Evolutionary conservation across 2,113 vertebrate genomes (phyloP), one percentile per base, ranked within the genome.

Genomic region (Oryctolagus cuniculus): DNA sequence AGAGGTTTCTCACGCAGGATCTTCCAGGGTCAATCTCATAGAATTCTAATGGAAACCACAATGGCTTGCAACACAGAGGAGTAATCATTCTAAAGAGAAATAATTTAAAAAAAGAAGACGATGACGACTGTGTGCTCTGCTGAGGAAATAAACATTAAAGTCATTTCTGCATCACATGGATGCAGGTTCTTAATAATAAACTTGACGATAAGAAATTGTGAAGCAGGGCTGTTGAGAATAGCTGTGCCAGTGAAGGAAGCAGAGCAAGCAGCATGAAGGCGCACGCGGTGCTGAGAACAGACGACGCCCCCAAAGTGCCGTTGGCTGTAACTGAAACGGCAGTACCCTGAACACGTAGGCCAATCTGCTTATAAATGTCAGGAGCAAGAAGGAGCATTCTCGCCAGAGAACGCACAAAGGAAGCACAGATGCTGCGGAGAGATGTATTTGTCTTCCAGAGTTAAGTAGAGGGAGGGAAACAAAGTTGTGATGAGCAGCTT

Each of bases 121-220:
- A 5, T 5, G 1, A 74, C 66, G 34, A 24, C 73, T 75, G 24
- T 29, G 36, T 69, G 24, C 6, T 87, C 90, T 94, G 63, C 34
- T 21, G 19, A 74, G 31, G 73, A 87, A 82, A 74, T 34, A 73
- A 87, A 73, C 29, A 74, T 70, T 94, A 77, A 58, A 81, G 61
- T 51, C 11, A 24, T 53, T 83, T 81, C 81, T 83, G 38, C 10
- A 64, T 34, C 55, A n/a, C 80, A 70, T 72, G 44, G 24, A 85
- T 79, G 21, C 92, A 87, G 9, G 12, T 79, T 78, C 88, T 78
- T 91, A 79, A 94, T 66, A 88, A 90, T 44, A 49, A 95, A 87
- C 29, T 25, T 51, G n/a, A 77, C 70, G 81, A 89, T 63, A 87
- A 72, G 81, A 91, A 77, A 70, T 27, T 63, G 24, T 78, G 24